phyloP scores from a whole-genome alignment of 2,888 invertebrate genomes.

The Tachina lurida region DNA sequence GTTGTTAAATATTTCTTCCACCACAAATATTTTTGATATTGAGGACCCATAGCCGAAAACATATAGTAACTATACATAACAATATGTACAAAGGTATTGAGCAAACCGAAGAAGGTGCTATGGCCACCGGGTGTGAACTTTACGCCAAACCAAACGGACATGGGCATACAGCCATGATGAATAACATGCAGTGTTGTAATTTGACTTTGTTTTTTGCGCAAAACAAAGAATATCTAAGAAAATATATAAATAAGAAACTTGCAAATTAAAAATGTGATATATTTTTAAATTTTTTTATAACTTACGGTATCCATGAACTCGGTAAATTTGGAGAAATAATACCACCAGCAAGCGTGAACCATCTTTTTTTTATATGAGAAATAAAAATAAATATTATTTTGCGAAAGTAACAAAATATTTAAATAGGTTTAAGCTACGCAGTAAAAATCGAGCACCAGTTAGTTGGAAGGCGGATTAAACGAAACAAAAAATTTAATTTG shows the following conservation, averaged over 20 bases:
- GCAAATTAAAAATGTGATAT: conserved; percentile 30
- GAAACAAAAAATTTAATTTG: too few relatives aligned
- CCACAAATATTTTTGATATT: conserved; percentile 93
- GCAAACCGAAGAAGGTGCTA: conserved; percentile 96
- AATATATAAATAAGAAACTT: conserved; percentile 20
- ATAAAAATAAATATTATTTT: conserved; percentile 51
- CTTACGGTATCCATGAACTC: conserved; percentile 98
- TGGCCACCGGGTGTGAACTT: conserved; percentile 98
- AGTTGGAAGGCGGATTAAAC: too few relatives aligned
- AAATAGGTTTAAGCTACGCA: background rate
- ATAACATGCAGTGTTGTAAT: conserved; percentile 97
- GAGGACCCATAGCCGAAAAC: conserved; percentile 94
- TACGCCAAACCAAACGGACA: conserved; percentile 98
- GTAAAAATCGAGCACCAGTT: conserved; percentile 29
- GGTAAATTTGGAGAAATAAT: conserved; percentile 97
- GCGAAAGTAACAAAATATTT: background rate
- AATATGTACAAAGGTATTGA: conserved; percentile 98
- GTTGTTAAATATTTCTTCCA: conserved; percentile 98
- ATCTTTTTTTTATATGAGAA: conserved; percentile 85
- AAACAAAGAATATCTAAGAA: conserved; percentile 93
- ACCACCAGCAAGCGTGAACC: conserved; percentile 97
- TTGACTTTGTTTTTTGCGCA: conserved; percentile 97
- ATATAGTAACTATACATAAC: conserved; percentile 98
- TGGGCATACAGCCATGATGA: conserved; percentile 98
- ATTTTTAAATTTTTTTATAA: conserved; percentile 72